Evolutionary conservation across 1,140 invertebrate species (phyloP), one percentile per base, ranked within the genome.

Genomic region (Drosophila mayri): DNA sequence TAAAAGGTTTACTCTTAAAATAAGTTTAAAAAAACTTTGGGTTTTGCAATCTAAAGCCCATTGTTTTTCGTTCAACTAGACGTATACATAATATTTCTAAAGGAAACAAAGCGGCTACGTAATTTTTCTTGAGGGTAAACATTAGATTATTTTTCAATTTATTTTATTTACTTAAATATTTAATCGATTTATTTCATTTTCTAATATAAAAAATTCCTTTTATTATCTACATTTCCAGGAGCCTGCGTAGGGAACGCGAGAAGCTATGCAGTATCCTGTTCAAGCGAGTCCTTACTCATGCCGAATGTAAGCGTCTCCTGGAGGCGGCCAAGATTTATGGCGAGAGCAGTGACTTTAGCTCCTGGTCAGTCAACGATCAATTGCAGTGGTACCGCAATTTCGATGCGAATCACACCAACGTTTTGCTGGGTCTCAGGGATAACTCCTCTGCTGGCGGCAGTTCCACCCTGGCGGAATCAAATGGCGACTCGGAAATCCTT

Each of bases 241-340:
- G 95, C 92, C 92, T 94, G 50, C 93, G 94, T 62, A 95, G 94
- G 81, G 94, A 95, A 84, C 94, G 94, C 12, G 95, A 96, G 79
- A 94, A 94, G 63, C 93, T 96, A 22, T 96, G 96, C 92, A 94
- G 95, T 63, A 94, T 94, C 58, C 93, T 95, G 66, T 95, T 95
- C 92, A 94, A 95, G 87, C 94, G 94, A 55, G 92, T 95, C 63
- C 91, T 95, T 41, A 94, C 93, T 43, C 91, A 94, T 37, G 93
- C 94, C 44, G 95, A 95, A 88, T 96, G 95, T 81, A 94, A 94
- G 47, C 93, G 94, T 60, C 87, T 94, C 28, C 93, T 95, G 88
- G 90, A 92, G 70, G 91, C 84, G 2, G 82, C 79, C 11, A 85
- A 92, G 52, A 79, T 92, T 41, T 92, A 92, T 64, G 92, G 91